Base-by-base conservation (phyloP, 1,140 invertebrate genomes). In the Psix sp. region DNA sequence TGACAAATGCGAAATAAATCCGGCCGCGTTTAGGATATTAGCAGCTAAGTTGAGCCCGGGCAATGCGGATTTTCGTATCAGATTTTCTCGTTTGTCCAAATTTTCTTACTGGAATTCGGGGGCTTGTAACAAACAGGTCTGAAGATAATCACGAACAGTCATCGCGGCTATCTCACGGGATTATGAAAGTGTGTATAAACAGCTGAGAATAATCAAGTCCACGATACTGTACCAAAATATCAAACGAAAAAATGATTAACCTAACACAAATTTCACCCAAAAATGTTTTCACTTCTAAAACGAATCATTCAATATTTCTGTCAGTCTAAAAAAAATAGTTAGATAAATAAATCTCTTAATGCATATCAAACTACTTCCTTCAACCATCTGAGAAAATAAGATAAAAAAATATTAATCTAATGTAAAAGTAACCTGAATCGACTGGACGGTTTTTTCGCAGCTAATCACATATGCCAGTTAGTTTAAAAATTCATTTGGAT, bases 401-500 rank as follows among this genome's bases (percentile, higher is more conserved):
- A n/a, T n/a, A n/a, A n/a, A n/a, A n/a, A n/a, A n/a, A n/a, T n/a
- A n/a, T n/a, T n/a, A n/a, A n/a, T n/a, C n/a, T n/a, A n/a, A n/a
- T n/a, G n/a, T n/a, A n/a, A n/a, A n/a, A n/a, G n/a, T n/a, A n/a
- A n/a, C n/a, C n/a, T n/a, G n/a, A n/a, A n/a, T n/a, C n/a, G n/a
- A n/a, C n/a, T n/a, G n/a, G n/a, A n/a, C n/a, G n/a, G n/a, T n/a
- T n/a, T 24, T 5, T 9, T 4, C 21, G 21, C 21, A 9, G 4
- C 4, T 9, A 5, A 24, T 24, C 21, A 5, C n/a, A 10, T 10
- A 35, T 49, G 10, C 6, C 36, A 45, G 51, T 52, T 31, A 59
- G 52, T 54, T 71, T 57, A 72, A 72, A 72, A 72, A 63, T 72
- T 57, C 59, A 72, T 72, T 63, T 45, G 38, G 52, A 72, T 65